Conservation (phyloP, 2,113 vertebrate genomes). For the Isurus oxyrinchus region DNA sequence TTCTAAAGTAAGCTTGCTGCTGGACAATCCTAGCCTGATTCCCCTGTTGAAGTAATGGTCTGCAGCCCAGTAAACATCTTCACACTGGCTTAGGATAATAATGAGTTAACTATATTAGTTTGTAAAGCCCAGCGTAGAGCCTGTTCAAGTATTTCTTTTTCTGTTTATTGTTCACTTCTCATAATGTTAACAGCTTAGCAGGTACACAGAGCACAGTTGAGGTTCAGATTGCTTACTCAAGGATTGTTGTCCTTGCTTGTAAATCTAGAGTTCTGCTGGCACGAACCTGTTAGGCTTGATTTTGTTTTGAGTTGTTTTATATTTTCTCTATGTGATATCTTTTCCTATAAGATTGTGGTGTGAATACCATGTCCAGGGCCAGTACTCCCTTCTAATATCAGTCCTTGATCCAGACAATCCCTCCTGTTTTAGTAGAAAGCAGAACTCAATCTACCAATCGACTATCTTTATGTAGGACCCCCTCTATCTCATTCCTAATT, state of each 20-base stretch:
- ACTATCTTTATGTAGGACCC: neutral
- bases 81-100: neutral
- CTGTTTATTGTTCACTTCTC: neutral
- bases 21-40: neutral
- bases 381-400: neutral
- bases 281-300: neutral
- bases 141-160: neutral
- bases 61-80: neutral
- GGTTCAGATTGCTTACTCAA: neutral
- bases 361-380: neutral
- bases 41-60: neutral
- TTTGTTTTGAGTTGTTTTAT: neutral
- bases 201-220: neutral
- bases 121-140: neutral
- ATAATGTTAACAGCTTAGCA: neutral
- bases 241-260: neutral
- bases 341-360: neutral
- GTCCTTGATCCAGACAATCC: neutral
- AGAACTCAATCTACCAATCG: neutral
- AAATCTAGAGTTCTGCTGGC: neutral
- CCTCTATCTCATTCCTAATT: neutral
- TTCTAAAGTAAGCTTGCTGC: neutral
- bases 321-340: neutral
- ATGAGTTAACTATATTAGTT: neutral
- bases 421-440: neutral